Conservation (phyloP, 2,888 invertebrate genomes). For the Epistrophella euchroma region DNA sequence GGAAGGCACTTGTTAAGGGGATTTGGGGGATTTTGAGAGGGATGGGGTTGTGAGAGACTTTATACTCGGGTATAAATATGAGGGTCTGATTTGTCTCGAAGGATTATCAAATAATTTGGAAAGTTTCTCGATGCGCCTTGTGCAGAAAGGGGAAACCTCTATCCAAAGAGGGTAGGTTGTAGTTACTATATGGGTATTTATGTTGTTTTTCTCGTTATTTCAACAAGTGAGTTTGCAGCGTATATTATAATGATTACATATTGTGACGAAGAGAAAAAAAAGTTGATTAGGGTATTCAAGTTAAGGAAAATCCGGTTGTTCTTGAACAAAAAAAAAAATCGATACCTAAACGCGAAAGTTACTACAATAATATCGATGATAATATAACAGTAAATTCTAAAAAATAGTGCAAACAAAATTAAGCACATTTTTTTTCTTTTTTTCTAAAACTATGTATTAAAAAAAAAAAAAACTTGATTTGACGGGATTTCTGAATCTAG, state of each 20-base stretch:
- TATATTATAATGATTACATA: no score
- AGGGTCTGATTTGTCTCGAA: slow-evolving; percentile 59
- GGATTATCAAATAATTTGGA: slow-evolving; percentile 69
- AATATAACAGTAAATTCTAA: no score
- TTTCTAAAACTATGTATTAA: no score
- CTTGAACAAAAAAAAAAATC: background rate
- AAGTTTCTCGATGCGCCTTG: slow-evolving; percentile 50
- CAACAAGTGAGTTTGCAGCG: slow-evolving; percentile 49
- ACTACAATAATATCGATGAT: no score
- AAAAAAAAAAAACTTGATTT: no score
- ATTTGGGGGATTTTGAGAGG: background rate
- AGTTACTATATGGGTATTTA: background rate
- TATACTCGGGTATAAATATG: background rate
- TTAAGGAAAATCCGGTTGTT: background rate
- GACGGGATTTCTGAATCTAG: no score
- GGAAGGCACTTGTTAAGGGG: slow-evolving; percentile 51
- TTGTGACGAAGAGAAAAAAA: background rate
- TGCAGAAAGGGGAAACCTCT: background rate
- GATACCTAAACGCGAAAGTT: background rate
- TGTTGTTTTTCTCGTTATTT: slow-evolving; percentile 37
- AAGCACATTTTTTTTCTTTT: no score
- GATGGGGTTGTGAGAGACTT: background rate
- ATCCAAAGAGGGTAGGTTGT: background rate
- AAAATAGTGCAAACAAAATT: no score
- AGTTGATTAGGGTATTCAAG: background rate